These are phyloP conservation scores for Poecilia latipinna DNA, from an alignment of 2,113 vertebrate species.

Conservation along the genomic window DNA sequence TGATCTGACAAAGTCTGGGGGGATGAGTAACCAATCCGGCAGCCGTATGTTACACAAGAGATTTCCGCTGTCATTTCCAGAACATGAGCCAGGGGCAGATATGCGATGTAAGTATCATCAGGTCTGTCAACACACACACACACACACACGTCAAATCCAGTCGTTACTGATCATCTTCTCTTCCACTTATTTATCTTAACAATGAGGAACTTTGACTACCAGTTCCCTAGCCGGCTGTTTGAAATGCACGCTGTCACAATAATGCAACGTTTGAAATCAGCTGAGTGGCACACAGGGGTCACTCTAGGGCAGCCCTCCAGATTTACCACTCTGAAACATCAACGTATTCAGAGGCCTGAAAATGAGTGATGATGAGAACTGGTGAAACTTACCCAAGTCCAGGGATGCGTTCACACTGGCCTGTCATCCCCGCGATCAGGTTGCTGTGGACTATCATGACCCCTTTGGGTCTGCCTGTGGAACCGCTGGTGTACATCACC, in stretches of 20 bases:
- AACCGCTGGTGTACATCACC: conserved; percentile 98
- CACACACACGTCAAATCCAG: background rate
- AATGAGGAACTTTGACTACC: background rate
- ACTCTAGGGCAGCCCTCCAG: too few relatives aligned
- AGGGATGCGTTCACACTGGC: conserved; percentile 95
- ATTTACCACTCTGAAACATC: too few relatives aligned
- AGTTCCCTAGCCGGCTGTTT: too few relatives aligned
- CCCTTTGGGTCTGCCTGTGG: conserved; percentile 94
- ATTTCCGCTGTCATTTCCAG: conserved; percentile 97
- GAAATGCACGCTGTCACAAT: too few relatives aligned
- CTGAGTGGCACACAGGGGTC: too few relatives aligned
- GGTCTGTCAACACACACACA: conserved; percentile 74
- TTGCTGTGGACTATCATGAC: conserved; percentile 97
- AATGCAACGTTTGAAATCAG: too few relatives aligned
- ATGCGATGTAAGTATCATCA: conserved; percentile 93
- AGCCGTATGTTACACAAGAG: conserved; percentile 93
- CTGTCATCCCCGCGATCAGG: conserved; percentile 94
- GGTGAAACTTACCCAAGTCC: conserved; percentile 88
- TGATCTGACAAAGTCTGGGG: conserved; percentile 95
- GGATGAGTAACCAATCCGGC: conserved; percentile 96
- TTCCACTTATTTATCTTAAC: conserved; percentile 2
- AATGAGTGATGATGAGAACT: background rate
- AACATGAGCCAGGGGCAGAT: conserved; percentile 95
- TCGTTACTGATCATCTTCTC: background rate
- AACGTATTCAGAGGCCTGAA: background rate